Evolutionary conservation across 2,888 invertebrate species (phyloP), one percentile per base, ranked within the genome.

Genomic region (Glomeris marginata): DNA sequence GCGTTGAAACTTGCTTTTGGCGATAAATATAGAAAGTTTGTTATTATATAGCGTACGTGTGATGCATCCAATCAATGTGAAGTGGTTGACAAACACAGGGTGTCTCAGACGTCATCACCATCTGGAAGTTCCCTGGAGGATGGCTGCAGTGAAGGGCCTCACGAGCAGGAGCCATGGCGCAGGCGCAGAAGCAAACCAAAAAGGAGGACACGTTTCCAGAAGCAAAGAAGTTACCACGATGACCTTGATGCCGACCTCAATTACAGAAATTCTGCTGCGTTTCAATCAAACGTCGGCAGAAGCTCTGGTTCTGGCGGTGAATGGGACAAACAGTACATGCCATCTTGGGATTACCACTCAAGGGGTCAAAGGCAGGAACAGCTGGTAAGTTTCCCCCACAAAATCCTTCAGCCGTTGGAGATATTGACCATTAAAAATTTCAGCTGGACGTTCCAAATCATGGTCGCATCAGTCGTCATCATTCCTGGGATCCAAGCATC

Each of bases 161-260:
- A 45, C 10, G 49, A 49, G 16, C 18, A 41, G 11, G 43, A 49
- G 8, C 21, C n/a, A 10, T 49, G 49, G 45, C 35, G 47, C 16
- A 35, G 49, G 11, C 35, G 40, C 15, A 51, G 43, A 15, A 44
- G 40, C 20, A 40, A 52, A 28, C 28, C 47, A 10, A 43, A 45
- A 37, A 36, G 53, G 13, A 33, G 47, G 33, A 37, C 45, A 5
- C 28, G 46, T n/a, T 42, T 53, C 5, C 53, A 53, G 34, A 40
- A 52, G 18, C 53, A 53, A 44, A 53, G 52, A 34, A 50, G 37
- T 44, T 50, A 49, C 33, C 35, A 47, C 34, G 53, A 53, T 11
- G 48, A 47, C 18, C 41, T 38, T 15, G 52, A 52, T 34, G 50
- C 49, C 4, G 49, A 52, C 21, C 13, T 20, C 21, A 41, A 42